Evolutionary conservation across 30 jellyfish, hydroid and myxozoan genomes (phyloP), one percentile per base, ranked within the genome.

Genomic region (Pelagia noctiluca): DNA sequence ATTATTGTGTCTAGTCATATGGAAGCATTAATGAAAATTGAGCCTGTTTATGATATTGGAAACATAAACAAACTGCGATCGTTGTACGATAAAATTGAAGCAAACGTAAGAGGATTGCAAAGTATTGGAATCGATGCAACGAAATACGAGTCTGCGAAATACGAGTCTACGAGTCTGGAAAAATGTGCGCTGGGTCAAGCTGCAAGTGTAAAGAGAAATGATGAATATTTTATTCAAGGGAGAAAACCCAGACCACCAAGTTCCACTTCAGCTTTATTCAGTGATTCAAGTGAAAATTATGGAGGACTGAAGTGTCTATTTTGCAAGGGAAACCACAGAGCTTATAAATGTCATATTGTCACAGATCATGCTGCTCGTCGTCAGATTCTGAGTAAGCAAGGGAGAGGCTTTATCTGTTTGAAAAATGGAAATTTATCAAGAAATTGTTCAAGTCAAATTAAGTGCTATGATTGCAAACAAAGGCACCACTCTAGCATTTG

Each of bases 281-380:
- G n/a, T n/a, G n/a, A n/a, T n/a, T n/a, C n/a, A n/a, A n/a, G n/a
- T n/a, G n/a, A n/a, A n/a, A n/a, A n/a, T n/a, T n/a, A n/a, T n/a
- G n/a, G n/a, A n/a, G n/a, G n/a, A n/a, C 34, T 73, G 28, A 47
- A 48, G 7, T 73, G 85, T 30, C 60, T 22, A 2, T 73, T 3
- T 25, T 73, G 85, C 74, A 22, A 48, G 49, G 85, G 36, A 46
- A 48, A 33, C 18, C 85, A 73, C 74, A 48, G 29, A 1, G 10
- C 85, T 8, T 61, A 47, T 1, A n/a, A n/a, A n/a, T n/a, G n/a
- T n/a, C n/a, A n/a, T n/a, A n/a, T 24, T 11, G 69, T 70, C 28
- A 63, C 54, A 2, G 52, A 63, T 23, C 77, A 63, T 50, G 5
- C 28, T 10, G 77, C 22, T 3, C 28, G 50, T 24, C 28, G 77